Base-by-base conservation (phyloP, 2,888 invertebrate species). In the Pegoplata infirma region DNA sequence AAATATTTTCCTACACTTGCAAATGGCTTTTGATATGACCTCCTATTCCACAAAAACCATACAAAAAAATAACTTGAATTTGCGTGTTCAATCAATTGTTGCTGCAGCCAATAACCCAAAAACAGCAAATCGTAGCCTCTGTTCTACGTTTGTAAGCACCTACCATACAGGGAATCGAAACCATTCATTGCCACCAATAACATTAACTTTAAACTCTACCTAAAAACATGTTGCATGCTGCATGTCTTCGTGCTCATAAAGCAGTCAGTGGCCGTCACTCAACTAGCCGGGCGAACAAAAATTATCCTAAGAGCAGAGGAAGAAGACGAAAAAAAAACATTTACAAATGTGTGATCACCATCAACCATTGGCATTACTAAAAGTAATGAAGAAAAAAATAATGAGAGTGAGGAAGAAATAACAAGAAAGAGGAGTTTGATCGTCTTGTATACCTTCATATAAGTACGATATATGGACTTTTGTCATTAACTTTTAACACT, bases 221-320 rank as follows among this genome's bases (percentile, higher is more conserved):
- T 10, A 46, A 64, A 64, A 2, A 16, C 46, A 51, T 44, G 47
- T 79, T 75, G 75, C 79, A 79, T 79, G 75, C 59, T 71, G 56
- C 56, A 76, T 79, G 75, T 75, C 75, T 75, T 72, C 71, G 75
- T 79, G 79, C 79, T 79, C 79, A 79, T 79, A 79, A 79, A 79
- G 79, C 79, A 79, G 79, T 79, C 79, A 79, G 79, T 72, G 79
- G 79, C 75, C 75, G 75, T 79, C 79, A 79, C 75, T 79, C 79
- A 79, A 63, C 71, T 79, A 53, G 75, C 67, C 67, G 68, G 49
- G 56, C 71, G n/a, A 72, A 72, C 75, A 36, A 40, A n/a, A 40
- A 63, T 63, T 25, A 64, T 68, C 59, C 55, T 19, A 28, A 12
- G 5, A 46, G 46, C 63, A 63, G 40, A 28, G 40, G 67, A 47